phyloP scores from a whole-genome alignment of 1,140 invertebrate species.

The Papilio helenus region DNA sequence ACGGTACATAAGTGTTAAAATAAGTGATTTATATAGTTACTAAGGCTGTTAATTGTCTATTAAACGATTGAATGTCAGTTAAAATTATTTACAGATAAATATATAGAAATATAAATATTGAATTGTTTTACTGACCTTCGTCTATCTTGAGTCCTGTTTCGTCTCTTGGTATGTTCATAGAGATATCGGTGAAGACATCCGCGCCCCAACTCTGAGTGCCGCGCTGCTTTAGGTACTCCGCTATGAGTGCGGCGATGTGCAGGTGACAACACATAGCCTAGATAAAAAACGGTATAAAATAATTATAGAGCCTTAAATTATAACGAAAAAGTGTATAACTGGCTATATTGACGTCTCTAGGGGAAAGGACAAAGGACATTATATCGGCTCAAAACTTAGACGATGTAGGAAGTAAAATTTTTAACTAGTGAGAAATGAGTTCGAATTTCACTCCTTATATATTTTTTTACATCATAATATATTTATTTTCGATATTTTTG shows the following conservation, averaged over 20 bases:
- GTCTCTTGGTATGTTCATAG: constrained; percentile 93
- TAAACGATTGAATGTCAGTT: no score
- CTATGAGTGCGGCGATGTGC: constrained; percentile 95
- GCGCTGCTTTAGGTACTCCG: constrained; percentile 94
- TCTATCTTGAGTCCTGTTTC: constrained; percentile 93
- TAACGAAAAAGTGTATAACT: no score
- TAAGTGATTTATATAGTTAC: constrained; percentile 39
- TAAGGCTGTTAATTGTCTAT: no score
- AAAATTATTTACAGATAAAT: constrained; percentile 47
- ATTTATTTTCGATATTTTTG: no score
- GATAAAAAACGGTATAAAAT: constrained; percentile 32
- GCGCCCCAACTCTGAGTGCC: constrained; percentile 90
- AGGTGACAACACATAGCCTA: constrained; percentile 94
- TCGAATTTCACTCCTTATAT: no score
- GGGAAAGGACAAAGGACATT: no score
- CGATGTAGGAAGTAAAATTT: no score
- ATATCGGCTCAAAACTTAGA: no score
- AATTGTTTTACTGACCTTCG: constrained; percentile 82
- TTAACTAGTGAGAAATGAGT: no score
- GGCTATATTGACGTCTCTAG: no score
- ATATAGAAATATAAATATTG: constrained; percentile 46
- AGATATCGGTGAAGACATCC: constrained; percentile 91
- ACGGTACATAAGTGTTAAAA: background rate
- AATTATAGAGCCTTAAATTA: background rate
- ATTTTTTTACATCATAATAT: no score